phyloP scores from a whole-genome alignment of 2,888 invertebrate species.

The Cataglyphis livida region DNA sequence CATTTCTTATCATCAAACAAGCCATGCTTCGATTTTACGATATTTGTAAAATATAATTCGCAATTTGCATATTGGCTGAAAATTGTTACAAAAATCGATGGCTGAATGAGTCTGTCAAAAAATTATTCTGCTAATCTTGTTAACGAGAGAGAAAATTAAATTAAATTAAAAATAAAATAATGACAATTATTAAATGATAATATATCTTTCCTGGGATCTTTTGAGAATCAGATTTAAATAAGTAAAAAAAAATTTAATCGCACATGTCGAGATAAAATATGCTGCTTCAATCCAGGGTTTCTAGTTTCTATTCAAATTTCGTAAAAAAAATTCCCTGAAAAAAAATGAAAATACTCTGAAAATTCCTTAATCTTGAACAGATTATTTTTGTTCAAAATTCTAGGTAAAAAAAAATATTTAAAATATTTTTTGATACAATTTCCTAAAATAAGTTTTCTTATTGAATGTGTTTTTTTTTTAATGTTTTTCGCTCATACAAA shows the following conservation, averaged over 20 bases:
- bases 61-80: slow-evolving; percentile 60
- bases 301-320: too few relatives aligned
- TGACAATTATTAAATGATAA: background rate
- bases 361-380: too few relatives aligned
- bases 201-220: background rate
- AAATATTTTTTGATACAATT: too few relatives aligned
- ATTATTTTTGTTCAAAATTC: too few relatives aligned
- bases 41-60: slow-evolving; percentile 26
- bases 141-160: background rate
- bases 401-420: too few relatives aligned
- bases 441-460: too few relatives aligned
- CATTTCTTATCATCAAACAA: background rate
- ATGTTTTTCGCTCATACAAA: too few relatives aligned
- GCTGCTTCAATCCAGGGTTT: too few relatives aligned
- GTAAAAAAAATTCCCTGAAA: too few relatives aligned
- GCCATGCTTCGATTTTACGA: background rate
- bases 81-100: slow-evolving; percentile 60
- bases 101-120: background rate
- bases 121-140: slow-evolving; percentile 37
- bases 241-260: background rate
- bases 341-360: too few relatives aligned
- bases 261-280: background rate
- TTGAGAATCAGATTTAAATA: background rate
- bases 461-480: too few relatives aligned
- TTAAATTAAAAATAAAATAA: background rate